phyloP scores from a whole-genome alignment of 2,113 vertebrate genomes.

The Chaetorhynchus papuensis region DNA sequence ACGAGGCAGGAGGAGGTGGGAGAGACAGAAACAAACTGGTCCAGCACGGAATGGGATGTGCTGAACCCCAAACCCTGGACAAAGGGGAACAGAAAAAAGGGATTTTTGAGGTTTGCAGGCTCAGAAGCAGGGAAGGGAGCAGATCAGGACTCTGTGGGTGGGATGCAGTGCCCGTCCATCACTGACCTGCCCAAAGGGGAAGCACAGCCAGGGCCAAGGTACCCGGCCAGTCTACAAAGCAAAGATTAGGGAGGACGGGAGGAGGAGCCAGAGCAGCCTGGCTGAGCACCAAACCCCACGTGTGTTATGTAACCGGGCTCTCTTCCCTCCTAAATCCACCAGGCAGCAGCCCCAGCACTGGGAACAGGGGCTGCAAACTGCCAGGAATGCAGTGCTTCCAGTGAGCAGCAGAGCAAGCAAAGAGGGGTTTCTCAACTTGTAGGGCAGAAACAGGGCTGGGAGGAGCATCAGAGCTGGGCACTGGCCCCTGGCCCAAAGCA shows the following conservation, averaged over 20 bases:
- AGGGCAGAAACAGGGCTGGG: neutral
- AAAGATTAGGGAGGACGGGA: neutral
- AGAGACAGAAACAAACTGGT: neutral
- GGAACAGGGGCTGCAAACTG: neutral
- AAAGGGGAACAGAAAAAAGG: neutral
- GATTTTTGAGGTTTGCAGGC: neutral
- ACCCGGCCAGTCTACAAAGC: neutral
- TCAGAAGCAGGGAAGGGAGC: neutral
- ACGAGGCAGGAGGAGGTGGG: neutral
- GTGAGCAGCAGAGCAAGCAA: neutral
- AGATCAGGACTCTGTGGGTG: neutral
- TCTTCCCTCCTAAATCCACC: constrained; percentile 9
- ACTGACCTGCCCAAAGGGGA: neutral
- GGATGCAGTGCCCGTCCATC: neutral
- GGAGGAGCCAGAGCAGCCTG: neutral
- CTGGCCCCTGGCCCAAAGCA: neutral
- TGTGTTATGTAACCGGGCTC: constrained; percentile 10
- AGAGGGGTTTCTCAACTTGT: neutral
- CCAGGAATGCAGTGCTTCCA: neutral
- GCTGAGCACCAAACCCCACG: constrained; percentile 2
- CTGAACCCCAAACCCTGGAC: neutral
- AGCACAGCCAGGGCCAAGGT: neutral
- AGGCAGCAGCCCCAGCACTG: neutral
- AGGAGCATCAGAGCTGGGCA: neutral
- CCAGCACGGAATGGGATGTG: neutral